Conservation (phyloP, 35 echinoderm and acorn worm genomes). For the Anneissia japonica region DNA sequence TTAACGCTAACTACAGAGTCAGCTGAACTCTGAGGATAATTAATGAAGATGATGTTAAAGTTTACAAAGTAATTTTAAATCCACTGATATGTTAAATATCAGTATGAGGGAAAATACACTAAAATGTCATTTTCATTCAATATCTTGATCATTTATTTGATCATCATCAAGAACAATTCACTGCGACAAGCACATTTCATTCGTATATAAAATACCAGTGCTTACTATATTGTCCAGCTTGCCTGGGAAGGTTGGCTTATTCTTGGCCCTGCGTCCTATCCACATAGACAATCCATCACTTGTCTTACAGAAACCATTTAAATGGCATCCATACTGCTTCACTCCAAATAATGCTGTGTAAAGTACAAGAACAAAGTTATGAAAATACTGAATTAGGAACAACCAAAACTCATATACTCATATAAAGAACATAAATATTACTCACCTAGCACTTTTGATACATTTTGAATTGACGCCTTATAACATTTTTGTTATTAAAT, state of each 20-base stretch:
- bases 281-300: constrained; percentile 52
- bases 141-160: too few relatives aligned
- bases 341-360: constrained; percentile 59
- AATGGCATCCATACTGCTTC: constrained; percentile 60
- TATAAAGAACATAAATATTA: background rate
- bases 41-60: too few relatives aligned
- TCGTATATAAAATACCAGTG: too few relatives aligned
- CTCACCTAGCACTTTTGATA: too few relatives aligned
- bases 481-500: background rate
- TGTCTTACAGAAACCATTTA: constrained; percentile 69
- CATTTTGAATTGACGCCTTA: background rate
- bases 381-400: background rate
- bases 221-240: constrained; percentile 63
- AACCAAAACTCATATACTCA: background rate
- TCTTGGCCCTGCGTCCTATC: constrained; percentile 57
- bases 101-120: too few relatives aligned
- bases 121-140: too few relatives aligned
- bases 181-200: too few relatives aligned
- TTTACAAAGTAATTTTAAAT: too few relatives aligned
- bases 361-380: background rate
- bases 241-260: constrained; percentile 49
- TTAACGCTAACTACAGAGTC: too few relatives aligned
- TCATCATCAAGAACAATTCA: too few relatives aligned
- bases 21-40: too few relatives aligned
- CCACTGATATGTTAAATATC: too few relatives aligned